A percentile compares a stretch with the other conserved stretches of the same genome.
phyloP scores from a whole-genome alignment of 1,140 invertebrate species.

The Alviniconcha marisindica region DNA sequence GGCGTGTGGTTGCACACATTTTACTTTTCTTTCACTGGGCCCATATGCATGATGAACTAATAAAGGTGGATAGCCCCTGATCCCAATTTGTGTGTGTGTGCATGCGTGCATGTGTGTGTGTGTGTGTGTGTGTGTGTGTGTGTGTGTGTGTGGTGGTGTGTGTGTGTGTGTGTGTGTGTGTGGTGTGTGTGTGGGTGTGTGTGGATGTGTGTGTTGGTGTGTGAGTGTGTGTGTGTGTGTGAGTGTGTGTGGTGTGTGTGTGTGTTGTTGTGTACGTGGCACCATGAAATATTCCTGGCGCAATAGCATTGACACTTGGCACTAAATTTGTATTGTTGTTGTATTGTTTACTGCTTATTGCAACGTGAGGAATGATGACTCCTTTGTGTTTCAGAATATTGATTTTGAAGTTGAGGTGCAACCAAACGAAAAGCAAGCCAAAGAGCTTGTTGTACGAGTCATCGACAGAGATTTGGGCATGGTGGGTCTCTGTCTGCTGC shows the following conservation, averaged over 20 bases:
- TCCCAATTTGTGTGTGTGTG: too few species aligned
- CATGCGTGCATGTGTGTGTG: too few species aligned
- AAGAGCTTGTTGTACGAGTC: not conserved
- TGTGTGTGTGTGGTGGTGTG: too few species aligned
- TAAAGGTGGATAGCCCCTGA: too few species aligned
- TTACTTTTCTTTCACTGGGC: too few species aligned
- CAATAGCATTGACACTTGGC: too few species aligned
- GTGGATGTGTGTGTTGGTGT: not conserved
- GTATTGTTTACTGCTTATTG: not conserved
- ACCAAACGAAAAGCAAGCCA: too few species aligned
- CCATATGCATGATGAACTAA: too few species aligned
- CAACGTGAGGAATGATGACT: not conserved
- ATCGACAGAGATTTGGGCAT: not conserved
- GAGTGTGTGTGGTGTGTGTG: not conserved
- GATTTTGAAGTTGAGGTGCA: not conserved
- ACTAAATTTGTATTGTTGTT: not conserved
- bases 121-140: not conserved
- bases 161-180: too few species aligned
- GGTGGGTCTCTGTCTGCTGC: constrained; percentile 4
- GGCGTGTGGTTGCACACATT: too few species aligned
- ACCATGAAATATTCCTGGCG: not conserved
- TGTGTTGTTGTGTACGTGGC: not conserved
- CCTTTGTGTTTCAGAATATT: constrained; percentile 13
- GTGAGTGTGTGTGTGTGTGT: not conserved
- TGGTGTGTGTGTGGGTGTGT: not conserved